Conservation (phyloP, 2,888 invertebrate species). For the Blastobasis adustella region DNA sequence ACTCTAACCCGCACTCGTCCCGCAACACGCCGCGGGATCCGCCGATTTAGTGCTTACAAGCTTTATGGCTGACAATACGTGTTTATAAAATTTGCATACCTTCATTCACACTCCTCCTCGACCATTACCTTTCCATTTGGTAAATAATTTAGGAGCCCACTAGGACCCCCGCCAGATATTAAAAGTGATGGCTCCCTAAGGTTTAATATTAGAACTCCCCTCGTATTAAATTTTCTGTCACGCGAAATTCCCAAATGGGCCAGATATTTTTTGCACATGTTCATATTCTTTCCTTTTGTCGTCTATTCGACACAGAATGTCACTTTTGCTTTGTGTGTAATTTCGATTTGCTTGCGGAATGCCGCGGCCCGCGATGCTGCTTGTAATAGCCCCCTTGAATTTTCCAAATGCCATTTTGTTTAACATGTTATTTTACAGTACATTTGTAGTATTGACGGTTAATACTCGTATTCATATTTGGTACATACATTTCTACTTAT, state of each 20-base stretch:
- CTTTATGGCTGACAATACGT: conserved; percentile 59
- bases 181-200: conserved; percentile 74
- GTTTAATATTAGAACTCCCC: conserved; percentile 73
- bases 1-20: too few species aligned
- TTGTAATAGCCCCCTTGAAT: conserved; percentile 18
- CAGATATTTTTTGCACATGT: conserved; percentile 75
- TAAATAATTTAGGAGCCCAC: conserved; percentile 73
- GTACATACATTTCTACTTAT: too few species aligned
- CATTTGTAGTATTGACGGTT: background rate
- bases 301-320: conserved; percentile 70
- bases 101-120: conserved; percentile 67
- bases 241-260: conserved; percentile 73
- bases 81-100: conserved; percentile 72
- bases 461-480: too few species aligned
- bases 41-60: conserved; percentile 44
- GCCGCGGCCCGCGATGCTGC: conserved; percentile 23
- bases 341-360: conserved; percentile 42
- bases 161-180: conserved; percentile 71
- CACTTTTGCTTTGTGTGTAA: conserved; percentile 37
- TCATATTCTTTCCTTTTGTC: conserved; percentile 65
- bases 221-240: conserved; percentile 74
- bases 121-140: conserved; percentile 74
- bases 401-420: conserved; percentile 14
- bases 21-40: conserved; percentile 51
- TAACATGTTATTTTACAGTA: background rate